A percentile compares a stretch with the other conserved stretches of the same genome.
Evolutionary conservation across 2,797 vertebrate species (phyloP).

Genomic region (Pogonophryne albipinna): DNA sequence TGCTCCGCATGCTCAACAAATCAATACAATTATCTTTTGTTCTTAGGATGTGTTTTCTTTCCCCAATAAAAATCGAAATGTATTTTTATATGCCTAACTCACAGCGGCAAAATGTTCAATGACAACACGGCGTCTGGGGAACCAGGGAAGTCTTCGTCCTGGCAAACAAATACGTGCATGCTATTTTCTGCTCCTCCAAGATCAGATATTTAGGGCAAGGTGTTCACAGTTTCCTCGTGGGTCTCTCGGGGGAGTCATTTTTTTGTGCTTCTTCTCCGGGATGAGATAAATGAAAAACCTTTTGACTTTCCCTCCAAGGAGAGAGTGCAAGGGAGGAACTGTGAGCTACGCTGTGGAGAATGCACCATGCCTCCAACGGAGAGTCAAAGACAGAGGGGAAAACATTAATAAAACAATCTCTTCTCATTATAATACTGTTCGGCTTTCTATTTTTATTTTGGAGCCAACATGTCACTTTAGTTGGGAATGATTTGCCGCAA

Average conservation of each 20-base stretch:
- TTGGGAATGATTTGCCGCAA: conserved; percentile 64
- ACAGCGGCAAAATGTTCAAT: conserved; percentile 77
- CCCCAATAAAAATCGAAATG: conserved; percentile 77
- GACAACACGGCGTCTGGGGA: conserved; percentile 79
- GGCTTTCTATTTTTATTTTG: conserved; percentile 76
- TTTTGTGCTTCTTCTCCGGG: conserved; percentile 80
- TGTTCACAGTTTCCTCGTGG: conserved; percentile 83
- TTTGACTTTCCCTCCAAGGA: conserved; percentile 84
- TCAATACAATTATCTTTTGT: conserved; percentile 84
- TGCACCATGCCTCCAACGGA: conserved; percentile 59
- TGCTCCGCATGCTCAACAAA: conserved; percentile 70
- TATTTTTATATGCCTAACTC: conserved; percentile 79
- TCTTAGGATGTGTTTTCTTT: conserved; percentile 65
- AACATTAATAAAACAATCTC: conserved; percentile 81
- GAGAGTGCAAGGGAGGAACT: conserved; percentile 73
- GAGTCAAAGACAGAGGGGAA: conserved; percentile 42
- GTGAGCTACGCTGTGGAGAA: conserved; percentile 77
- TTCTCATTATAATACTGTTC: conserved; percentile 74
- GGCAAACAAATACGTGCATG: conserved; percentile 83
- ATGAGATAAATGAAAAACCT: conserved; percentile 85
- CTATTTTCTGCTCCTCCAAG: conserved; percentile 85
- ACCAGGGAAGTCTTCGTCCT: conserved; percentile 73
- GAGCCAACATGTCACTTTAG: conserved; percentile 66
- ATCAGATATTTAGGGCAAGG: conserved; percentile 87
- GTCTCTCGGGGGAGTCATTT: conserved; percentile 79